These are phyloP conservation scores for Calyptommatus sinebrachiatus DNA, from an alignment of 2,113 vertebrate species.

Conservation along the genomic window DNA sequence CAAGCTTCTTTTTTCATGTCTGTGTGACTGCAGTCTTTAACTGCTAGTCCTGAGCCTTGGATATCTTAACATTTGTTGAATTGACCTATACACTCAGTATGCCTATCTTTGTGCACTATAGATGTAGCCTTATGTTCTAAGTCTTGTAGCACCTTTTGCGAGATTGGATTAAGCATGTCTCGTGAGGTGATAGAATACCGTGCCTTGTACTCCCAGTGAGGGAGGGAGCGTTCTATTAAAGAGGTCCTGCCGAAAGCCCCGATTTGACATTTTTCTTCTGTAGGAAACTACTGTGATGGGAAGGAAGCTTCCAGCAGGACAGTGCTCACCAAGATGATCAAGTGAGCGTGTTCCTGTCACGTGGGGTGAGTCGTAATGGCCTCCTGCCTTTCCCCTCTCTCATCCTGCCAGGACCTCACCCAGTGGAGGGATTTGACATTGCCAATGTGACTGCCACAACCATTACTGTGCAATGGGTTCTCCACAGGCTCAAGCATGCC, in stretches of 20 bases:
- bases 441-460: constrained; percentile 82
- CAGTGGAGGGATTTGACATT: constrained; percentile 85
- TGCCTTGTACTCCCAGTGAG: neutral
- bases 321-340: neutral
- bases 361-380: neutral
- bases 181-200: neutral
- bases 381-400: constrained; percentile 8
- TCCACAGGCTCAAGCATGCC: constrained; percentile 79
- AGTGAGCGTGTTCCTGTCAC: constrained; percentile 5
- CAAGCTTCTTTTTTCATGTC: too few species aligned
- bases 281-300: constrained; percentile 12
- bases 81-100: neutral
- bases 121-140: neutral
- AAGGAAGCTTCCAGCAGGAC: neutral
- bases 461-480: constrained; percentile 85
- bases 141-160: neutral
- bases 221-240: neutral
- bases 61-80: neutral
- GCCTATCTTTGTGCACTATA: neutral
- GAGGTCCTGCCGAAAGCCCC: neutral
- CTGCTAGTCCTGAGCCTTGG: neutral
- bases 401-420: constrained; percentile 78
- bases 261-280: constrained; percentile 9
- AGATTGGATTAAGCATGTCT: neutral
- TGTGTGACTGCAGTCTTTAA: neutral